A percentile compares a stretch with the other conserved stretches of the same genome.
phyloP scores from a whole-genome alignment of 1,140 invertebrate species.

The Hypsibius dujardini region DNA sequence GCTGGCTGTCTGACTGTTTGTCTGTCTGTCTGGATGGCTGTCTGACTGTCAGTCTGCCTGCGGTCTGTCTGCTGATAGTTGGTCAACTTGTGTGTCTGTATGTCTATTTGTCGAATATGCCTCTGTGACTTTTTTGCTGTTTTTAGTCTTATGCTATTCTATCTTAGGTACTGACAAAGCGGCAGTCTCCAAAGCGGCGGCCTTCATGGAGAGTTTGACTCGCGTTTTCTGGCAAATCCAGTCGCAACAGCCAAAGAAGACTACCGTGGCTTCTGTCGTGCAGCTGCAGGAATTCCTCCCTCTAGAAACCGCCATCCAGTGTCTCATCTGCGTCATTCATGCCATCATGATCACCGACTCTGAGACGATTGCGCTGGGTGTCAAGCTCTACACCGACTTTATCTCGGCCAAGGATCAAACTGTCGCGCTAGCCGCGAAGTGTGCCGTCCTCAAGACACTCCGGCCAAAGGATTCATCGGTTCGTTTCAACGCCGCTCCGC shows the following conservation, averaged over 20 bases:
- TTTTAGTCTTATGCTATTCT: too few species aligned
- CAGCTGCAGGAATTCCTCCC: constrained; percentile 21
- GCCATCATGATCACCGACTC: constrained; percentile 57
- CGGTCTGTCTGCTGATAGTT: too few species aligned
- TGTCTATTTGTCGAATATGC: too few species aligned
- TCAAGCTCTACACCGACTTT: neutral
- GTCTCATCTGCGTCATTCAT: constrained; percentile 74
- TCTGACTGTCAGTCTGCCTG: too few species aligned
- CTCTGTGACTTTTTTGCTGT: too few species aligned
- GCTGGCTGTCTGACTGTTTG: too few species aligned
- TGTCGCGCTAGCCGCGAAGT: neutral
- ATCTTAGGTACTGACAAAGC: too few species aligned
- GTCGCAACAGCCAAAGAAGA: neutral
- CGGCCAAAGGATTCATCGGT: neutral
- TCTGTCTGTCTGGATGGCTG: too few species aligned
- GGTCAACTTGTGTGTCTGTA: too few species aligned
- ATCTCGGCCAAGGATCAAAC: neutral
- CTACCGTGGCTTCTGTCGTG: constrained; percentile 14
- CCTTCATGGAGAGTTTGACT: neutral
- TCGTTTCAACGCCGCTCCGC: too few species aligned
- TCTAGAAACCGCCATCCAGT: constrained; percentile 40
- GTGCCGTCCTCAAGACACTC: neutral
- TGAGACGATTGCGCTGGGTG: constrained; percentile 39
- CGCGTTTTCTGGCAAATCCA: neutral
- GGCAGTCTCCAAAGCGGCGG: neutral